Evolutionary conservation across 2,797 vertebrate species (phyloP).

Genomic region (Epinephelus malabaricus): DNA sequence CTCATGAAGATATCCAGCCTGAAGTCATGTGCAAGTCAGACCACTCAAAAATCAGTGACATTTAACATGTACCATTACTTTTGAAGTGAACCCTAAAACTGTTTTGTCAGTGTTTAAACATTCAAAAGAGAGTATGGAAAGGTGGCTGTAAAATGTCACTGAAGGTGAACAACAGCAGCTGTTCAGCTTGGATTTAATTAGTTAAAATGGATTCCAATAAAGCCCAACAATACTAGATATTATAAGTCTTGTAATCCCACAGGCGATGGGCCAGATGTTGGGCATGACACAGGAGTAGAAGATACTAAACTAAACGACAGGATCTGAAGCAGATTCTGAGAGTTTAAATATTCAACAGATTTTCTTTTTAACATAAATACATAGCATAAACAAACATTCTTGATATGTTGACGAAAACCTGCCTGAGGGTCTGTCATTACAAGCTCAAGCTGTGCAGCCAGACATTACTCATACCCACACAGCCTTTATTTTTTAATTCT

Average conservation of each 20-base stretch:
- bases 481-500: conserved; percentile 4
- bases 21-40: neutral
- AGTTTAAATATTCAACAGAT: conserved; percentile 8
- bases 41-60: conserved; percentile 16
- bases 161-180: neutral
- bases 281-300: neutral
- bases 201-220: neutral
- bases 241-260: neutral
- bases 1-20: neutral
- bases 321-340: neutral
- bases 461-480: conserved; percentile 3
- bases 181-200: neutral
- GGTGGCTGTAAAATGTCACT: neutral
- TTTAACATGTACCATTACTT: neutral
- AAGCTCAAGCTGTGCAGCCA: neutral
- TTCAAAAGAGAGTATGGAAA: neutral
- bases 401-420: neutral
- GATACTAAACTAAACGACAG: neutral
- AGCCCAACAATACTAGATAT: neutral
- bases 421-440: neutral
- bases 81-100: neutral
- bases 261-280: neutral
- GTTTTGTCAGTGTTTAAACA: neutral
- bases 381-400: neutral
- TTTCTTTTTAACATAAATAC: neutral